Base-by-base conservation (phyloP, 2,888 invertebrate species). In the Arenicola marina region DNA sequence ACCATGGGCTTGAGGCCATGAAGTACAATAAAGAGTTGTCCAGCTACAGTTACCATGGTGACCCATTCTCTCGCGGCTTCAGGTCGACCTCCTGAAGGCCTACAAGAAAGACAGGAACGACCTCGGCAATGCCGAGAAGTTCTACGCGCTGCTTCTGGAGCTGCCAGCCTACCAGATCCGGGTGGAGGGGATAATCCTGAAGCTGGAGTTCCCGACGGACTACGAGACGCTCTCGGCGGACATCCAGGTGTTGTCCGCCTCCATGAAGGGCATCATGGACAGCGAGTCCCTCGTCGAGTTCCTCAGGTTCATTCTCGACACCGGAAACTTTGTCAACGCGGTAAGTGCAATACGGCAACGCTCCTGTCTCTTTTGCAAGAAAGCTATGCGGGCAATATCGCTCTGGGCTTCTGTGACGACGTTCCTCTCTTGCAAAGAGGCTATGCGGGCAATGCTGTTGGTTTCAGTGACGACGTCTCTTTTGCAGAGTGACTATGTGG, bases 271-370 rank as follows among this genome's bases (percentile, higher is more conserved):
- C 87, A 83, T 79, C 63, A 73, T 78, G 63, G 88, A 88, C 33
- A 90, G 89, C 76, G 87, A 88, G 76, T 87, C 88, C 34, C 86
- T 91, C 0, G 89, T 92, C 87, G 95, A 95, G 84, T 91, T 97
- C 34, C 87, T 97, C 34, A 93, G 95, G 82, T 91, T 95, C 89
- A 91, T 95, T 18, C 87, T 97, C 21, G 92, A 95, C 24, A 92
- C 95, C n/a, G 97, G 97, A n/a, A 97, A 97, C 85, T 97, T 96
- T 84, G 87, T 97, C 60, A 97, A 97, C 84, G 92, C 94, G 63
- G 91, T 91, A 85, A 86, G 87, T n/a, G n/a, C n/a, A n/a, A n/a
- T n/a, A n/a, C n/a, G n/a, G n/a, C n/a, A n/a, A n/a, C n/a, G n/a
- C n/a, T n/a, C n/a, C n/a, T n/a, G n/a, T n/a, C n/a, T n/a, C n/a